Evolutionary conservation across 2,888 invertebrate species (phyloP).

Genomic region (Athripsodes cinereus): DNA sequence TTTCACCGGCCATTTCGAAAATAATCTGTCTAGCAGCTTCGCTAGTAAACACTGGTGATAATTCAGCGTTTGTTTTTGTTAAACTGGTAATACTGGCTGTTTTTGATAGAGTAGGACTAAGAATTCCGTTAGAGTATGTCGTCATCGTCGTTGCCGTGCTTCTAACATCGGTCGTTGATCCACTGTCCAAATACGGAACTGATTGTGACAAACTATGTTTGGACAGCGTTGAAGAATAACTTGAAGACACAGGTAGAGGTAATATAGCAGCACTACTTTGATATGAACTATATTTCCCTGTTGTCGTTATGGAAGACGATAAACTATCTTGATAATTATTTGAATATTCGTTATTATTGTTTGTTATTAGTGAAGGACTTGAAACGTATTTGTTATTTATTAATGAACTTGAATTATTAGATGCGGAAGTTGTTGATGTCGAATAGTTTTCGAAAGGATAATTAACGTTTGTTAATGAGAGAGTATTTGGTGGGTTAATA

Average conservation of each 20-base stretch:
- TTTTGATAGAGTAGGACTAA: slow-evolving; percentile 36
- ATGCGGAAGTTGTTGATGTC: too few species aligned
- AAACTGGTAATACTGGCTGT: slow-evolving; percentile 46
- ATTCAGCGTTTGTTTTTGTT: slow-evolving; percentile 47
- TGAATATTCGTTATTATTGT: slow-evolving; percentile 23
- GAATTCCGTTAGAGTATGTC: slow-evolving; percentile 44
- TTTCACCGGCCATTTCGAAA: slow-evolving; percentile 65
- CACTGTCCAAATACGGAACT: slow-evolving; percentile 45
- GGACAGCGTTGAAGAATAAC: slow-evolving; percentile 9
- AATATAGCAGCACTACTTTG: slow-evolving; percentile 15
- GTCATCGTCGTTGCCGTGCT: slow-evolving; percentile 33
- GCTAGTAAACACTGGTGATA: slow-evolving; percentile 79
- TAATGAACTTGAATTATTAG: slow-evolving; percentile 18
- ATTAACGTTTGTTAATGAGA: slow-evolving; percentile 27
- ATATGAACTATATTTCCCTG: slow-evolving; percentile 5
- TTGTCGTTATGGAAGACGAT: not conserved
- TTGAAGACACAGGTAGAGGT: slow-evolving; percentile 15
- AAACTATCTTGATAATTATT: slow-evolving; percentile 15
- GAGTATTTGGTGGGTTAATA: slow-evolving; percentile 26
- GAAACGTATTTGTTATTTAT: slow-evolving; percentile 24
- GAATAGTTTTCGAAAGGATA: slow-evolving; percentile 34
- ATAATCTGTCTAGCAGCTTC: slow-evolving; percentile 83
- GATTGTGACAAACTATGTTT: slow-evolving; percentile 38
- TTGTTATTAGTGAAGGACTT: slow-evolving; percentile 19
- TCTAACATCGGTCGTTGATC: slow-evolving; percentile 38